These are phyloP conservation scores for Nyctibius grandis DNA, from an alignment of 2,797 vertebrate genomes.

Conservation along the genomic window DNA sequence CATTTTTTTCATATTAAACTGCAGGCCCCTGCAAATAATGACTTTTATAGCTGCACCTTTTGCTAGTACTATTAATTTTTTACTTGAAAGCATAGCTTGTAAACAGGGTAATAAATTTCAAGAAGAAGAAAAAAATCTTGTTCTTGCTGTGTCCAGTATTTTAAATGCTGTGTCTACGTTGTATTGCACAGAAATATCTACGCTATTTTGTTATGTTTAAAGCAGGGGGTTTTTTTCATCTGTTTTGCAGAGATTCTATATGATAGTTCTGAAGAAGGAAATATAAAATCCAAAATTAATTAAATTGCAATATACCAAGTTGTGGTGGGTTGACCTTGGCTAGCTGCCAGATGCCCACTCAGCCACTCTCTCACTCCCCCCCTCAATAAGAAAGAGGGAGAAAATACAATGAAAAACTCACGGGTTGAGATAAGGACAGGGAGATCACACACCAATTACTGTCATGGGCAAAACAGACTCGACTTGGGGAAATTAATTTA, in stretches of 20 bases:
- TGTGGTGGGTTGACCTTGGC: neutral
- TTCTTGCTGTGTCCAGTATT: fast-evolving
- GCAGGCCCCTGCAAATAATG: neutral
- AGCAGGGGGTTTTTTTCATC: neutral
- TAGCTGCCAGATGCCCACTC: neutral
- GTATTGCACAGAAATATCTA: neutral
- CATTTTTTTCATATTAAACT: neutral
- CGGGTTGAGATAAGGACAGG: neutral
- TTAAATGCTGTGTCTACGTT: neutral
- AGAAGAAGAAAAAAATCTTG: neutral
- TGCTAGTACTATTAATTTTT: neutral
- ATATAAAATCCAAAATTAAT: neutral
- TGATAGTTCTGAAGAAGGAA: neutral
- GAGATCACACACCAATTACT: neutral
- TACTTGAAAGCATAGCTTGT: neutral
- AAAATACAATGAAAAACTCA: neutral
- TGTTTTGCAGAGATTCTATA: neutral
- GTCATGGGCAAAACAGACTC: neutral
- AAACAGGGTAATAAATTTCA: neutral
- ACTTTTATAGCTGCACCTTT: neutral
- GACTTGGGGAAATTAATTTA: neutral
- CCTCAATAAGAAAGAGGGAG: neutral
- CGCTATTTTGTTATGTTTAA: neutral
- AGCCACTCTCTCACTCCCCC: neutral
- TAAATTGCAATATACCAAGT: neutral